These are phyloP conservation scores for Chloroceryle amazona DNA, from an alignment of 2,797 vertebrate genomes.

Conservation along the genomic window DNA sequence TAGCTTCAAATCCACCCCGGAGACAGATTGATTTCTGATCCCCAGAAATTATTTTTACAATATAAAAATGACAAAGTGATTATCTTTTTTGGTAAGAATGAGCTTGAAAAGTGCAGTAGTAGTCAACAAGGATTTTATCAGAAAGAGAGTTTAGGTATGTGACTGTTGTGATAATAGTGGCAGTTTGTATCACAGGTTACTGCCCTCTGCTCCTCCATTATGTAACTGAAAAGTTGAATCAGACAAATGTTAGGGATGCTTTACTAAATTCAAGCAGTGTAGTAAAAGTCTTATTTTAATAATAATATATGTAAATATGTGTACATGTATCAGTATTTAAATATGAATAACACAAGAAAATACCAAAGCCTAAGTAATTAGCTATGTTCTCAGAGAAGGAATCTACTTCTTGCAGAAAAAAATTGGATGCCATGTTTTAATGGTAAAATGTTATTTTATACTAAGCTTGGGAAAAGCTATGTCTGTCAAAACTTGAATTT, in stretches of 20 bases:
- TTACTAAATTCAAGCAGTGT: background rate
- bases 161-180: background rate
- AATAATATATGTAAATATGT: background rate
- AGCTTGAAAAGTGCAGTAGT: background rate
- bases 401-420: background rate
- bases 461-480: background rate
- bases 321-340: background rate
- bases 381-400: background rate
- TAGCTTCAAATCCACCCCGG: background rate
- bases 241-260: background rate
- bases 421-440: background rate
- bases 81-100: background rate
- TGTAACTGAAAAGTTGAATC: background rate
- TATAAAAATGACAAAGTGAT: background rate
- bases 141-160: background rate
- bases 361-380: background rate
- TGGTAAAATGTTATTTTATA: background rate
- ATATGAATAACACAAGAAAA: background rate
- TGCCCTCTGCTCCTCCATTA: background rate
- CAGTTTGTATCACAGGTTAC: background rate
- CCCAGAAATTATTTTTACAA: background rate
- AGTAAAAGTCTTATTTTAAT: background rate
- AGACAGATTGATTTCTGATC: background rate
- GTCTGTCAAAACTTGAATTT: background rate
- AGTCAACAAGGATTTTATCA: background rate